Percentiles rank a stretch among this genome's conserved stretches.
Evolutionary conservation across 2,113 vertebrate genomes (phyloP).

Genomic region (Casuarius casuarius): DNA sequence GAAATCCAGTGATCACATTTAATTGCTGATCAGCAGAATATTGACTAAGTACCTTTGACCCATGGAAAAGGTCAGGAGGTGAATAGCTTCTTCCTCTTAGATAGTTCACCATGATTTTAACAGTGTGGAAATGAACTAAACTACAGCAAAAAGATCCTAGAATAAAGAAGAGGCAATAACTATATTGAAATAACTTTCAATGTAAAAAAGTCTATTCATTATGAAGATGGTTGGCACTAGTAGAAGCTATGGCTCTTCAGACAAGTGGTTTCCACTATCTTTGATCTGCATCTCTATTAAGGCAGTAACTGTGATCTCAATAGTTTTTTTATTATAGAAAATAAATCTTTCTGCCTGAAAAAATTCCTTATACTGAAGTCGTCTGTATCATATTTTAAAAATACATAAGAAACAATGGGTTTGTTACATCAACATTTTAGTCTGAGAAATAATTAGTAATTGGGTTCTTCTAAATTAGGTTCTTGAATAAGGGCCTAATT

Average conservation of each 20-base stretch:
- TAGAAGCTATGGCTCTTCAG: background rate
- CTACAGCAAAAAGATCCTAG: background rate
- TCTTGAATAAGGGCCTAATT: background rate
- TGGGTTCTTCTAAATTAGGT: background rate
- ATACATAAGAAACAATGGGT: background rate
- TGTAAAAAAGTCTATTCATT: background rate
- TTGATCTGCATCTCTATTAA: background rate
- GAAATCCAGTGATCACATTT: background rate
- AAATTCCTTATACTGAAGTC: background rate
- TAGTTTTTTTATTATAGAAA: background rate
- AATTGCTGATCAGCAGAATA: slow-evolving; percentile 21
- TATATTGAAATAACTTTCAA: background rate
- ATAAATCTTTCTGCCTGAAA: background rate
- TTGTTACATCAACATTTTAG: background rate
- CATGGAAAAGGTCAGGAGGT: background rate
- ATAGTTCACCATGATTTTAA: background rate
- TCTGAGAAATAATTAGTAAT: background rate
- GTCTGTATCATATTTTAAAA: background rate
- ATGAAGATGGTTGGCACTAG: background rate
- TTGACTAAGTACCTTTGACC: background rate
- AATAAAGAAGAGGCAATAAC: background rate
- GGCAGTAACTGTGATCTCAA: background rate
- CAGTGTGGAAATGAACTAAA: background rate
- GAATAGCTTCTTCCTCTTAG: background rate
- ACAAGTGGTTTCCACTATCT: background rate